These are phyloP conservation scores for Ochropacha duplaris DNA, from an alignment of 2,888 invertebrate genomes.

Conservation along the genomic window DNA sequence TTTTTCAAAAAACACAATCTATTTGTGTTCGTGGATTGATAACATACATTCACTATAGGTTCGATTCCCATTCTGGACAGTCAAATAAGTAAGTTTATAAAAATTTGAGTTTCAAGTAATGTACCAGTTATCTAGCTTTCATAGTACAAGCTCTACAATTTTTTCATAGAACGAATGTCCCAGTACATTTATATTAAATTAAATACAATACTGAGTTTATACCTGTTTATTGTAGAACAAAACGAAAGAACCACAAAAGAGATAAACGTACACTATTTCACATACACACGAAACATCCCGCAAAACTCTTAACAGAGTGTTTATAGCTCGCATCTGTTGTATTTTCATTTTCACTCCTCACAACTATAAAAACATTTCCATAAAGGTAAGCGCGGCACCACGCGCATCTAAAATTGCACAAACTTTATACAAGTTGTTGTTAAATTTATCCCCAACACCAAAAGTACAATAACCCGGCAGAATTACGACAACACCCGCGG, in stretches of 20 bases:
- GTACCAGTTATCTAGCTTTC: too few relatives aligned
- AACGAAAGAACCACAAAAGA: background rate
- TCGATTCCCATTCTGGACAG: too few relatives aligned
- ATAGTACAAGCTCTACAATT: too few relatives aligned
- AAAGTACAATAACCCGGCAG: constrained; percentile 6
- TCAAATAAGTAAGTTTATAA: too few relatives aligned
- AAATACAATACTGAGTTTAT: too few relatives aligned
- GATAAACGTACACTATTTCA: background rate
- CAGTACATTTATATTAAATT: too few relatives aligned
- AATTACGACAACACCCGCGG: constrained; percentile 7
- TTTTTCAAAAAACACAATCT: too few relatives aligned
- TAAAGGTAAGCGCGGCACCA: background rate
- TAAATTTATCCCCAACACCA: constrained; percentile 1
- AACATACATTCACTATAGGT: too few relatives aligned
- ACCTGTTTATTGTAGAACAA: background rate
- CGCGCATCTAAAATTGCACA: constrained; percentile 1
- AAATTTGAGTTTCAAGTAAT: too few relatives aligned
- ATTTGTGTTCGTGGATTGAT: too few relatives aligned
- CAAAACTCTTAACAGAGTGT: background rate
- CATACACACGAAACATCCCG: background rate
- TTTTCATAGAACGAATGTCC: too few relatives aligned
- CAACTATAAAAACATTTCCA: background rate
- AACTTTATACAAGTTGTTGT: constrained; percentile 2
- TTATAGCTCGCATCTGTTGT: background rate
- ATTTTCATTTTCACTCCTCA: background rate